Evolutionary conservation across 2,113 vertebrate species (phyloP).

Genomic region (Abramis brama): DNA sequence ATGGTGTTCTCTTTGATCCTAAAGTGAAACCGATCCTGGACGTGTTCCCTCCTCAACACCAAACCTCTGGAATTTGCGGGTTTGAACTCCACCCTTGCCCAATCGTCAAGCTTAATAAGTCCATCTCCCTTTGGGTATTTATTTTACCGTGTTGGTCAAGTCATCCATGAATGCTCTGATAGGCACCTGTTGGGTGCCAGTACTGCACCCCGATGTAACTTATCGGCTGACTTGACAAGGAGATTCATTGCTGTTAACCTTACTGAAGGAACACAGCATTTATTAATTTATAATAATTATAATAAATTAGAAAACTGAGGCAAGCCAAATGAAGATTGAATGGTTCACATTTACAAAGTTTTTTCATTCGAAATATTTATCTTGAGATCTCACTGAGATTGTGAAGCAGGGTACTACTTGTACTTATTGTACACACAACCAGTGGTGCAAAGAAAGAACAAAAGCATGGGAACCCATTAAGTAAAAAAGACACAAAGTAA

Average conservation of each 20-base stretch:
- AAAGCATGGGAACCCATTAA: slow-evolving; percentile 18
- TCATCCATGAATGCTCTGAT: too few relatives aligned
- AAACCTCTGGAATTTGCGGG: not conserved
- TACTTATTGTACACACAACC: slow-evolving; percentile 20
- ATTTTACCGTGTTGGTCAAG: not conserved
- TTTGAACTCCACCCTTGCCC: not conserved
- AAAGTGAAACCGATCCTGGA: not conserved
- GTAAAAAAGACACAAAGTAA: not conserved
- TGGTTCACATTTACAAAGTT: not conserved
- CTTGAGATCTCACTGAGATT: slow-evolving; percentile 1
- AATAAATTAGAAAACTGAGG: not conserved
- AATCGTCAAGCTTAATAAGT: not conserved
- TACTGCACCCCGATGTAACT: not conserved
- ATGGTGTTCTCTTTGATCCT: too few relatives aligned
- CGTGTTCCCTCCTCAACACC: not conserved
- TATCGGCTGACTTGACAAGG: not conserved
- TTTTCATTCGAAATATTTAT: not conserved
- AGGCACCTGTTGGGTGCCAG: not conserved
- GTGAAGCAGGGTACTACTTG: slow-evolving; percentile 34
- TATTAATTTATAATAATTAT: not conserved
- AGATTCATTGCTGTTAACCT: not conserved
- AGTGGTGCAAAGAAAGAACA: not conserved
- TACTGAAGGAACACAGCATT: not conserved
- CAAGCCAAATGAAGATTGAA: not conserved
- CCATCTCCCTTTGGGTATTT: not conserved